Evolutionary conservation across 2,888 invertebrate species (phyloP).

Genomic region (Neuroscelio doddi): DNA sequence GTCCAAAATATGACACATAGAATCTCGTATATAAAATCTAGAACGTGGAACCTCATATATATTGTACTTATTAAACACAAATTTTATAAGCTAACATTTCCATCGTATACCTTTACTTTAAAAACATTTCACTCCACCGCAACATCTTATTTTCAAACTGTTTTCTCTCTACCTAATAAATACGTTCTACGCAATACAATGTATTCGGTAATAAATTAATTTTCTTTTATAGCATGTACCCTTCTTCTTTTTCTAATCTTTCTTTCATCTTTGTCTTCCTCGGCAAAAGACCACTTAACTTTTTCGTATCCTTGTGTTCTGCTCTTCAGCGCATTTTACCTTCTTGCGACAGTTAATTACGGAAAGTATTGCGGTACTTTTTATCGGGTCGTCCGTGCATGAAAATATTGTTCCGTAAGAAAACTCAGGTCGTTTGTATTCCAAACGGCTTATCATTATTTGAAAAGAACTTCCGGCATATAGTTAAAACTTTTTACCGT

Average conservation of each 20-base stretch:
- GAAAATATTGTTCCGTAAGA: conserved; percentile 60
- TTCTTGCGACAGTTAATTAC: conserved; percentile 61
- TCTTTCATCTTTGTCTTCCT: conserved; percentile 42
- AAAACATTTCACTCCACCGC: no score
- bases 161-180: no score
- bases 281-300: conserved; percentile 57
- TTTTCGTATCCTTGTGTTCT: conserved; percentile 31
- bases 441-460: conserved; percentile 55
- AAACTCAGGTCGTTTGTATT: conserved; percentile 51
- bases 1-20: no score
- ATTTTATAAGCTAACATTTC: no score
- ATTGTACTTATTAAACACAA: no score
- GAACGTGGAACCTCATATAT: no score
- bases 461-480: conserved; percentile 43
- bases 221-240: conserved; percentile 49
- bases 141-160: no score
- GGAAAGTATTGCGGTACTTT: conserved; percentile 60
- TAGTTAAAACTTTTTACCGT: conserved; percentile 48
- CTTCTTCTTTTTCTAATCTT: conserved; percentile 31
- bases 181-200: no score
- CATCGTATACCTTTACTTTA: no score
- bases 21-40: no score
- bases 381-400: conserved; percentile 59
- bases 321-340: conserved; percentile 11
- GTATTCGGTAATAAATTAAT: conserved; percentile 57